These are phyloP conservation scores for Cryptotermes secundus DNA, from an alignment of 1,140 invertebrate genomes.

Conservation along the genomic window DNA sequence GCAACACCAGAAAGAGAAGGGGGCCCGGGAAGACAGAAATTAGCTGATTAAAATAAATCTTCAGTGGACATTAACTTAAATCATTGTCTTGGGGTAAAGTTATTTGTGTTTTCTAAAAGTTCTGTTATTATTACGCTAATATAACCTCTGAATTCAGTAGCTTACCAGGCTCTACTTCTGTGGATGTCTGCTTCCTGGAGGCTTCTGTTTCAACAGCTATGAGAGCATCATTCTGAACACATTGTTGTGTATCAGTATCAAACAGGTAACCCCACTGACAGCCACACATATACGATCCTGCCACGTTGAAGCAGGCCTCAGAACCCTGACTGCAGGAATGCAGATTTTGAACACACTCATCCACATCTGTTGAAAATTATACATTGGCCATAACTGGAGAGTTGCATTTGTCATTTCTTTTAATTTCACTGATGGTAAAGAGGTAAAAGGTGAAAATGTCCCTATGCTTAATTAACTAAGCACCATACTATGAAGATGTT, in stretches of 20 bases:
- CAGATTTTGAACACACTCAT: conserved; percentile 54
- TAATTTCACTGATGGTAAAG: neutral
- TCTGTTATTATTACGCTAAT: too few species aligned
- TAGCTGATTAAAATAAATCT: too few species aligned
- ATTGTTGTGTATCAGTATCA: conserved; percentile 41
- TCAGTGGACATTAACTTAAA: too few species aligned
- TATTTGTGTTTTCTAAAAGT: too few species aligned
- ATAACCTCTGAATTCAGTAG: neutral
- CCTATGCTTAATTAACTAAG: too few species aligned
- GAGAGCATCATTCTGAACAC: conserved; percentile 32
- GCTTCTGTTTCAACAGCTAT: neutral
- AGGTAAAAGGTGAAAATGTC: too few species aligned
- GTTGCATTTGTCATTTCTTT: neutral
- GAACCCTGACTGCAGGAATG: conserved; percentile 49
- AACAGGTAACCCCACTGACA: conserved; percentile 52
- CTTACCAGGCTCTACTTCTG: neutral
- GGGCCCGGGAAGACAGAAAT: too few species aligned
- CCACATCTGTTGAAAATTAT: conserved; percentile 50
- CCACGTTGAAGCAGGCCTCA: conserved; percentile 58
- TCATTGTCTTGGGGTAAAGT: too few species aligned
- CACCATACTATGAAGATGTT: too few species aligned
- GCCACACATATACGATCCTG: conserved; percentile 53
- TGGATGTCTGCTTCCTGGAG: neutral
- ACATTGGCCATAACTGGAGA: too few species aligned
- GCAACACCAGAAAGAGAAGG: too few species aligned